Conservation (phyloP, 2,888 invertebrate genomes). For the Sphecodes monilicornis region DNA sequence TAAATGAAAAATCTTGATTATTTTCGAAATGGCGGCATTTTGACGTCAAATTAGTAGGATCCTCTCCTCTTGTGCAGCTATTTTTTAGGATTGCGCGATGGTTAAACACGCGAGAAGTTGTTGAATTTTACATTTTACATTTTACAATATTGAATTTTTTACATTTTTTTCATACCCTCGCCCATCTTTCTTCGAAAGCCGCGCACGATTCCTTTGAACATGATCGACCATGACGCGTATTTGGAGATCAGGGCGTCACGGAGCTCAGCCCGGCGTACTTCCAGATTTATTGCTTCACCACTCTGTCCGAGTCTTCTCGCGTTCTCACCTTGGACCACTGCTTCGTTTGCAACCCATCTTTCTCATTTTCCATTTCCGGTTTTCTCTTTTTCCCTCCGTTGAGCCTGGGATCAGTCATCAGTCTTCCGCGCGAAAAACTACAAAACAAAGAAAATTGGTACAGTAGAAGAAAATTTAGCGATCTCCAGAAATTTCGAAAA, state of each 20-base stretch:
- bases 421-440: background rate
- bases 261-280: background rate
- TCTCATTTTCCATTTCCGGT: conserved; percentile 13
- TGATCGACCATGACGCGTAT: background rate
- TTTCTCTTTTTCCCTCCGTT: background rate
- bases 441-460: conserved; percentile 5
- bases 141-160: background rate
- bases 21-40: background rate
- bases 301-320: conserved; percentile 5
- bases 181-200: background rate
- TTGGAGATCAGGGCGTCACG: conserved; percentile 7
- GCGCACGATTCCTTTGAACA: background rate
- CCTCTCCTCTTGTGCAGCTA: background rate
- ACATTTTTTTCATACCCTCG: too few species aligned
- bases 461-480: background rate
- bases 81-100: too few species aligned
- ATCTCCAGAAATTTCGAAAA: background rate
- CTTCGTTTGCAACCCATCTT: background rate
- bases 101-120: too few species aligned
- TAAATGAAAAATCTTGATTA: background rate
- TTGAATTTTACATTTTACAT: too few species aligned
- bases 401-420: conserved; percentile 1
- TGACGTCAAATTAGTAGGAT: background rate
- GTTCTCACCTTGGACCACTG: background rate
- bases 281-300: conserved; percentile 6